Evolutionary conservation across 2,797 vertebrate species (phyloP), one percentile per base, ranked within the genome.

Genomic region (Hydrolagus colliei): DNA sequence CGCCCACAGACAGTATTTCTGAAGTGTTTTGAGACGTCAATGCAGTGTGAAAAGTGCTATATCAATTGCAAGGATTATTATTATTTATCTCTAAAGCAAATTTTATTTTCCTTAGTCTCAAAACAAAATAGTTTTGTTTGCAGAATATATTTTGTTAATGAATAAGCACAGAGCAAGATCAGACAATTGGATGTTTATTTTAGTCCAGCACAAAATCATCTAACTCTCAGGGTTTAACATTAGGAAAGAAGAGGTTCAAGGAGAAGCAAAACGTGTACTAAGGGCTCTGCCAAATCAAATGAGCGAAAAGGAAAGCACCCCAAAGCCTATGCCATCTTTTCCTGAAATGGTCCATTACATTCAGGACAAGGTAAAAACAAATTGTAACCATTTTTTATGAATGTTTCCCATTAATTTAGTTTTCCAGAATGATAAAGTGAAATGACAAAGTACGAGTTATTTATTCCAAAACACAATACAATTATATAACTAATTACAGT

Each of bases 261-360:
- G 92, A 86, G 98, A 99, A 91, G 98, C 98, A 52, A 95, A 97
- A 86, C 94, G 91, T 41, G 94, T 96, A 0, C 91, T 99, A 86
- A 95, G 97, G 88, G 90, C 92, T 80, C 92, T 95, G 90, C 92
- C 94, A 75, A 90, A 91, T 86, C 95, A 94, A 72, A 27, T 10
- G 90, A 94, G 88, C 85, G 92, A 93, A 0, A 97, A 97, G 87
- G 96, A 97, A 88, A 94, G 93, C 89, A 92, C 93, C 86, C 90
- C 92, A 84, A 96, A 94, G 89, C 94, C 95, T 86, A 96, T 99
- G 95, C 98, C 98, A 32, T 93, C 97, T 9, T 99, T 99, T 90
- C 95, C 97, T 87, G 97, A 99, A 89, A 99, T 99, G 97, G 97
- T 98, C 71, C 92, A 95, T 88, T 98, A 98, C 87, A 94, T 99